Evolutionary conservation across 2,888 invertebrate species (phyloP).

Genomic region (Gortyna flavago): DNA sequence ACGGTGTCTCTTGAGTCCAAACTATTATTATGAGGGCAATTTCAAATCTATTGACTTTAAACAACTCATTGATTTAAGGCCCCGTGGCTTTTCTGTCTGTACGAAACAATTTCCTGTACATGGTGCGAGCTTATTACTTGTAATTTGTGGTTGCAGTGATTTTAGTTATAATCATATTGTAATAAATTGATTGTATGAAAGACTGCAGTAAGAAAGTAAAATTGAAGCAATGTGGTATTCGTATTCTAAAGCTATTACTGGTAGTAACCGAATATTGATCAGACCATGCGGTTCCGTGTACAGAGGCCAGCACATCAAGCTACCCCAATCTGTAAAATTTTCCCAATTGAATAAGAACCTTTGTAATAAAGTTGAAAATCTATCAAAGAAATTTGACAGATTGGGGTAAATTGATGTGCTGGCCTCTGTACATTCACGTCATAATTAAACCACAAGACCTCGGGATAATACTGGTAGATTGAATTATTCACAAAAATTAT

Average conservation of each 20-base stretch:
- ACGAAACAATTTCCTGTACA: constrained; percentile 37
- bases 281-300: constrained; percentile 3
- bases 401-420: too few relatives aligned
- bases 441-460: constrained; percentile 16
- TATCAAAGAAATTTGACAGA: too few relatives aligned
- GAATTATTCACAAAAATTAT: constrained; percentile 8
- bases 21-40: constrained; percentile 61
- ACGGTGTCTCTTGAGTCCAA: constrained; percentile 72
- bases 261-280: background rate
- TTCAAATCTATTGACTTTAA: constrained; percentile 66
- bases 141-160: constrained; percentile 45
- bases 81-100: constrained; percentile 35
- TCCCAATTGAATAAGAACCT: too few relatives aligned
- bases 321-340: too few relatives aligned
- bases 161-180: constrained; percentile 1
- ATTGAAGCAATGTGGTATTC: background rate
- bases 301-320: too few relatives aligned
- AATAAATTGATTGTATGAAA: constrained; percentile 5
- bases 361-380: too few relatives aligned
- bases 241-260: background rate
- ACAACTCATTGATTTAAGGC: constrained; percentile 44
- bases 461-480: constrained; percentile 7
- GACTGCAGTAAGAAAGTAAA: background rate
- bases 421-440: background rate
- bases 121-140: constrained; percentile 23